These are phyloP conservation scores for Heteractis magnifica DNA, from an alignment of 92 coral and sea anemone species.

Conservation along the genomic window DNA sequence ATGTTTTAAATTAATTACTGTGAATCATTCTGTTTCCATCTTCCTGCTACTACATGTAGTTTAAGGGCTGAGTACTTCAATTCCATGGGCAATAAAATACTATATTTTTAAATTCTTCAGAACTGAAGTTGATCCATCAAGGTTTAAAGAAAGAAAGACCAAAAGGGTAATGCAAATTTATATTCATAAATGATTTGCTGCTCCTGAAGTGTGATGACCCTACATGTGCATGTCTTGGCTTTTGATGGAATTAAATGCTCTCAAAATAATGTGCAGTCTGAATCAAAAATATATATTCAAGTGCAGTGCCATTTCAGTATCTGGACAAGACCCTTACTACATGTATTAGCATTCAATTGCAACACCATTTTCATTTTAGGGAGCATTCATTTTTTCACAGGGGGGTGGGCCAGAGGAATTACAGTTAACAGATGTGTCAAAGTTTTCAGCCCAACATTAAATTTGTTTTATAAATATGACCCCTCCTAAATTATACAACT, in stretches of 20 bases:
- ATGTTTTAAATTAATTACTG: too few relatives aligned
- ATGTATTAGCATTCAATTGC: not conserved
- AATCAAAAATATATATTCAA: too few relatives aligned
- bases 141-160: slow-evolving; percentile 43
- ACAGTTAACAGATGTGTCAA: too few relatives aligned
- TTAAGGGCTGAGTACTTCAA: not conserved
- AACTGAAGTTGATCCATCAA: slow-evolving; percentile 38
- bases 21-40: not conserved
- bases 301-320: not conserved
- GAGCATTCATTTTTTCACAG: too few relatives aligned
- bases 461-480: too few relatives aligned
- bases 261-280: not conserved
- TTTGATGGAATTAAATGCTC: not conserved
- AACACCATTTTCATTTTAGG: not conserved
- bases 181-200: not conserved
- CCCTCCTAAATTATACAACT: too few relatives aligned
- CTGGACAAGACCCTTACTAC: too few relatives aligned
- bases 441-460: too few relatives aligned
- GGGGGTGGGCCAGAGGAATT: too few relatives aligned
- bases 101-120: slow-evolving; percentile 7
- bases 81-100: not conserved
- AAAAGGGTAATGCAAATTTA: slow-evolving; percentile 9
- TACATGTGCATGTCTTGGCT: too few relatives aligned
- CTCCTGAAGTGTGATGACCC: too few relatives aligned
- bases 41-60: not conserved